A percentile compares a stretch with the other conserved stretches of the same genome.
These are phyloP conservation scores for Calvadosia cruxmelitensis DNA, from an alignment of 30 jellyfish, hydroid and myxozoan species.

Conservation along the genomic window DNA sequence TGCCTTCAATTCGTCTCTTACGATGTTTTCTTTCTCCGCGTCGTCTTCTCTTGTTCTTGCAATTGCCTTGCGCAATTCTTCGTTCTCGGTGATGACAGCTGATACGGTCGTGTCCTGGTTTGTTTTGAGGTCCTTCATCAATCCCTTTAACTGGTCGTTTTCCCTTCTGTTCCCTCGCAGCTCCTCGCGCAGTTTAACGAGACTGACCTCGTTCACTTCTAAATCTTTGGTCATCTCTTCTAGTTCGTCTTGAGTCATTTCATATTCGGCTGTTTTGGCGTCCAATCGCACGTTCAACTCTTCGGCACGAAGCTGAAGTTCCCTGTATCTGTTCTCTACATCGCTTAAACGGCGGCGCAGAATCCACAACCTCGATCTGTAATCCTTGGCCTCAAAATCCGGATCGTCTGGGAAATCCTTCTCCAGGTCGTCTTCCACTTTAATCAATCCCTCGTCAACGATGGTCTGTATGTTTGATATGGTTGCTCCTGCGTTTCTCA, in stretches of 20 bases:
- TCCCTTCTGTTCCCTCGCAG: slow-evolving; percentile 35
- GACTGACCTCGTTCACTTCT: slow-evolving; percentile 52
- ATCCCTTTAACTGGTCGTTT: slow-evolving; percentile 27
- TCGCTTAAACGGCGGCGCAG: slow-evolving; percentile 79
- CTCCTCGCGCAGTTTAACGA: slow-evolving; percentile 36
- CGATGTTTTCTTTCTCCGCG: slow-evolving; percentile 17
- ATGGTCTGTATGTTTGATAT: slow-evolving; percentile 64
- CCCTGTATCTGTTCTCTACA: slow-evolving; percentile 92
- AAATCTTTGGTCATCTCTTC: slow-evolving; percentile 80
- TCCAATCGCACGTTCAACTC: slow-evolving; percentile 82
- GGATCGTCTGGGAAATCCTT: slow-evolving; percentile 62
- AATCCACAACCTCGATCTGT: slow-evolving; percentile 85
- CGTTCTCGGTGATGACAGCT: slow-evolving; percentile 64
- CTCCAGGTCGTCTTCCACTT: slow-evolving; percentile 87
- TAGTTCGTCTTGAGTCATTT: slow-evolving; percentile 92
- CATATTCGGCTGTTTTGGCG: slow-evolving; percentile 93
- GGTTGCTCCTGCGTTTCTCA: slow-evolving; percentile 83
- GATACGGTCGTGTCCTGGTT: slow-evolving; percentile 61
- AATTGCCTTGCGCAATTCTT: slow-evolving; percentile 33
- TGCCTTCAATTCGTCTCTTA: slow-evolving; percentile 12
- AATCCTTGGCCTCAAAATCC: slow-evolving; percentile 79
- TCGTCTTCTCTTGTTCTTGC: slow-evolving; percentile 17
- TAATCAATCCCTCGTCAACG: slow-evolving; percentile 68
- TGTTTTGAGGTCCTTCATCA: slow-evolving; percentile 41
- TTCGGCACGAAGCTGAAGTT: slow-evolving; percentile 81